A percentile compares a stretch with the other conserved stretches of the same genome.
Evolutionary conservation across 1,140 invertebrate genomes (phyloP).

Genomic region (Micrasema longulum): DNA sequence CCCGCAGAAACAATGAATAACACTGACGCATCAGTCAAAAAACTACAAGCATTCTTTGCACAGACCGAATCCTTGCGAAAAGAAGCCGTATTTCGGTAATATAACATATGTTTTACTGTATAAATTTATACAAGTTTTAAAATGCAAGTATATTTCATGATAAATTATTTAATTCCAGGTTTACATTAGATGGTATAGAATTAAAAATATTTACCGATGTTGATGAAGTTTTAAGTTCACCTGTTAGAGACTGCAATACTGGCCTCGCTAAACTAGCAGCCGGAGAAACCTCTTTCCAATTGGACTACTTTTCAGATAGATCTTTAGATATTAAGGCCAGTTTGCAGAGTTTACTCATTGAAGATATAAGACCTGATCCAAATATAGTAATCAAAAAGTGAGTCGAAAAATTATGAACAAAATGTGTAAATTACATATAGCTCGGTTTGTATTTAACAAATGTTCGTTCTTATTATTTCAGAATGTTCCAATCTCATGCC

Average conservation of each 20-base stretch:
- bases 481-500: slow-evolving; percentile 77
- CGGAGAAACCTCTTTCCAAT: slow-evolving; percentile 74
- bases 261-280: slow-evolving; percentile 79
- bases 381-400: slow-evolving; percentile 75
- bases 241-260: slow-evolving; percentile 78
- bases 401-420: slow-evolving; percentile 13
- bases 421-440: slow-evolving; percentile 11
- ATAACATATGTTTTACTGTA: neutral
- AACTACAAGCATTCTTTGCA: slow-evolving; percentile 80
- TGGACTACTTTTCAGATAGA: slow-evolving; percentile 77
- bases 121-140: no score
- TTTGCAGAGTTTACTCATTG: slow-evolving; percentile 75
- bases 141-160: neutral
- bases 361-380: slow-evolving; percentile 80
- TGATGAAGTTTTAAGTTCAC: slow-evolving; percentile 81
- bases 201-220: slow-evolving; percentile 79
- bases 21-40: slow-evolving; percentile 75
- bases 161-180: slow-evolving; percentile 66
- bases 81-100: slow-evolving; percentile 66
- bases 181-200: slow-evolving; percentile 76
- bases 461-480: slow-evolving; percentile 58
- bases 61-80: slow-evolving; percentile 74
- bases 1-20: slow-evolving; percentile 58
- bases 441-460: no score
- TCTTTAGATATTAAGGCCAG: slow-evolving; percentile 80